These are phyloP conservation scores for Polia nebulosa DNA, from an alignment of 2,888 invertebrate species.

Conservation along the genomic window DNA sequence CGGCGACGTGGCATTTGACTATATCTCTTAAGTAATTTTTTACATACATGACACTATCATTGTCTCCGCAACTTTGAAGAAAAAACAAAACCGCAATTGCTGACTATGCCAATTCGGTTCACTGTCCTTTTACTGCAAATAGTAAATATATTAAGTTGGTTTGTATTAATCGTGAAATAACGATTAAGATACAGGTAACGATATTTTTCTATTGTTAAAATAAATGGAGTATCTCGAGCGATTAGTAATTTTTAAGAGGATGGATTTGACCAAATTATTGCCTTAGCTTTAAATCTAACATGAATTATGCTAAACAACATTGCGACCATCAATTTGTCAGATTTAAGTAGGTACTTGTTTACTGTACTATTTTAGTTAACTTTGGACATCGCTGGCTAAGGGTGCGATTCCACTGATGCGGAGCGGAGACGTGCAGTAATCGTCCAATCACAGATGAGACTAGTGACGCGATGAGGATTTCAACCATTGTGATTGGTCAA, in stretches of 20 bases:
- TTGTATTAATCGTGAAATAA: not conserved
- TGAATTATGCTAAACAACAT: slow-evolving; percentile 6
- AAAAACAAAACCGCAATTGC: not conserved
- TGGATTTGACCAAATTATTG: not conserved
- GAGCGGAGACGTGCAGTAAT: no score
- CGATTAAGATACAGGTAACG: not conserved
- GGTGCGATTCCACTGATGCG: no score
- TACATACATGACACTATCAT: not conserved
- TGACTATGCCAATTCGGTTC: not conserved
- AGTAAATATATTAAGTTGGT: not conserved
- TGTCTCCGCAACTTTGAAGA: not conserved
- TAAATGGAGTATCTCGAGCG: slow-evolving; percentile 7
- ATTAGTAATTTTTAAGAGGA: not conserved
- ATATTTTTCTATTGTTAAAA: slow-evolving; percentile 4
- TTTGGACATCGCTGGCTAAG: not conserved
- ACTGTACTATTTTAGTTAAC: not conserved
- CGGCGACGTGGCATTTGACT: not conserved
- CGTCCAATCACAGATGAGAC: no score
- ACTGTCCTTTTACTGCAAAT: not conserved
- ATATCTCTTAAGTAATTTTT: not conserved
- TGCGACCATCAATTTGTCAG: not conserved
- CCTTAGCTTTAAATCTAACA: slow-evolving; percentile 1
- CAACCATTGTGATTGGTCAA: no score
- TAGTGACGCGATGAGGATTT: no score
- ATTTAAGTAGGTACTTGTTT: slow-evolving; percentile 2